phyloP scores from a whole-genome alignment of 92 coral and sea anemone genomes.

The Plumapathes pennacea region DNA sequence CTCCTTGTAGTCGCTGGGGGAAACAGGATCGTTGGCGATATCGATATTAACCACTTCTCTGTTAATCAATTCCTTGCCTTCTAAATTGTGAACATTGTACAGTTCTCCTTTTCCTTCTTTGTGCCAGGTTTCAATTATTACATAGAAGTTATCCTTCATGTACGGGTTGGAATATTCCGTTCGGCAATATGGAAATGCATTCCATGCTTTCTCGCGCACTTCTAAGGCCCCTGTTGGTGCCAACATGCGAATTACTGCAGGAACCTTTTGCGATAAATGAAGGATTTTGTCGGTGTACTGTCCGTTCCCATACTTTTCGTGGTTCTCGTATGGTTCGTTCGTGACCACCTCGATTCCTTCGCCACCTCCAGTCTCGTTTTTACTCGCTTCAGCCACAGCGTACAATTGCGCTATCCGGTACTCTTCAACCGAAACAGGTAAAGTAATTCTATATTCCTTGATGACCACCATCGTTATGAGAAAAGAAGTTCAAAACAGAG shows the following conservation, averaged over 20 bases:
- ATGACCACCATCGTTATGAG: too few species aligned
- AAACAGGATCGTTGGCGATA: slow-evolving; percentile 38
- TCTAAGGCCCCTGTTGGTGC: slow-evolving; percentile 84
- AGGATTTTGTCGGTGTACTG: slow-evolving; percentile 86
- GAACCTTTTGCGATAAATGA: slow-evolving; percentile 74
- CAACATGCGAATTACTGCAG: slow-evolving; percentile 46
- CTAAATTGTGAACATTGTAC: slow-evolving; percentile 74
- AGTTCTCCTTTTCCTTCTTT: slow-evolving; percentile 46
- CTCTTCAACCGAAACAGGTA: slow-evolving; percentile 90
- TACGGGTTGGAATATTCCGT: slow-evolving; percentile 82
- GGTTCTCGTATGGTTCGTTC: slow-evolving; percentile 46
- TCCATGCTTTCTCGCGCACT: slow-evolving; percentile 91
- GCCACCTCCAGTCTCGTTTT: slow-evolving; percentile 97
- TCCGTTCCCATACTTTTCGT: slow-evolving; percentile 32
- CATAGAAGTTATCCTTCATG: slow-evolving; percentile 67
- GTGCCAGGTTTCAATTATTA: slow-evolving; percentile 84
- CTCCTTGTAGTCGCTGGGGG: slow-evolving; percentile 65
- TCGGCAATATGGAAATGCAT: slow-evolving; percentile 92
- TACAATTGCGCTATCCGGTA: slow-evolving; percentile 87
- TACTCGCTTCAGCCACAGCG: slow-evolving; percentile 97
- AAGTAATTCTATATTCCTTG: slow-evolving; percentile 74
- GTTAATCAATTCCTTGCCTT: slow-evolving; percentile 20
- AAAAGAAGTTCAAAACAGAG: too few species aligned
- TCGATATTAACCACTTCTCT: slow-evolving; percentile 68
- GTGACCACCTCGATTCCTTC: slow-evolving; percentile 85